A percentile compares a stretch with the other conserved stretches of the same genome.
These are phyloP conservation scores for Anguilla anguilla DNA, from an alignment of 2,797 vertebrate genomes.

Conservation along the genomic window DNA sequence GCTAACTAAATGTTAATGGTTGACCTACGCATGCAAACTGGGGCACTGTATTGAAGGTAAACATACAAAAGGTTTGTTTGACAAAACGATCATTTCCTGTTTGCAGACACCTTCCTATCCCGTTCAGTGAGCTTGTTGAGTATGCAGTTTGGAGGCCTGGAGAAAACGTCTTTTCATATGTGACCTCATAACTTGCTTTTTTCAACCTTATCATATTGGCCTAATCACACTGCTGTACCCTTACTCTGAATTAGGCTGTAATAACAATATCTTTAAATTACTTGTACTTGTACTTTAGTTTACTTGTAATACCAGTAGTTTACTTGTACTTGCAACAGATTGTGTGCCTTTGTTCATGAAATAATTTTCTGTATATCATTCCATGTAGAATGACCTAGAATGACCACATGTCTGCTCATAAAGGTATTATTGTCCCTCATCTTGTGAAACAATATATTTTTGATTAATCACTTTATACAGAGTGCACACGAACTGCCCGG, in stretches of 20 bases:
- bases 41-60: not conserved
- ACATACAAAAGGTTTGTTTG: not conserved
- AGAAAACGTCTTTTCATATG: not conserved
- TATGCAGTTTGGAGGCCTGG: not conserved
- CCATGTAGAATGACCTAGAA: not conserved
- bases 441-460: slow-evolving; percentile 36
- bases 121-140: not conserved
- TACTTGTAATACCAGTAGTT: not conserved
- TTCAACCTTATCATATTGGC: not conserved
- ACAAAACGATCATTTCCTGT: not conserved
- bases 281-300: no score
- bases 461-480: slow-evolving; percentile 20
- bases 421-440: not conserved
- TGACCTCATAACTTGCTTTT: not conserved
- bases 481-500: slow-evolving; percentile 22
- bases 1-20: not conserved
- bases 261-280: not conserved
- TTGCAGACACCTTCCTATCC: not conserved
- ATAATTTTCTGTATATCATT: not conserved
- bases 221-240: not conserved
- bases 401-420: not conserved
- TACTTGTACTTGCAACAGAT: not conserved
- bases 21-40: not conserved
- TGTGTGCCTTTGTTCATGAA: not conserved
- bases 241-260: not conserved